Base-by-base conservation (phyloP, 2,797 vertebrate species). In the Garrulus glandarius region DNA sequence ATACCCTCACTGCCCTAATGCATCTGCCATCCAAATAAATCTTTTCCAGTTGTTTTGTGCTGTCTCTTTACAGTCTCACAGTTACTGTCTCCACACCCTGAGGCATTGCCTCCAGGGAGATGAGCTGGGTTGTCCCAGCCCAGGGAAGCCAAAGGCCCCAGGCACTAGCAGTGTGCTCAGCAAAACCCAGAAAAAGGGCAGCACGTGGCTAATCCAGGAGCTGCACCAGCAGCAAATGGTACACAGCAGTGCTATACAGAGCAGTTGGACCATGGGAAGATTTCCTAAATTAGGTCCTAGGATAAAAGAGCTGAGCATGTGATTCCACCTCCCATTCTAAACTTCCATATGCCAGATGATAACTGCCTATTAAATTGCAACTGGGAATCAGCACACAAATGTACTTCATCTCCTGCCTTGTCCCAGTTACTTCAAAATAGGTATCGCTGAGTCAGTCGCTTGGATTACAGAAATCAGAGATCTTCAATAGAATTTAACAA, bases 321-420 rank as follows among this genome's bases (percentile, higher is more conserved):
- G 14, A 98, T 99, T 64, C 98, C 98, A 1, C 98, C 98, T 11
- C 98, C 98, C 14, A 99, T 98, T 91, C 98, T 99, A 83, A 99
- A 98, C 96, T 99, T 99, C 19, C 98, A 98, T 96, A 98, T 99
- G 98, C 99, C 99, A 3, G 99, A 98, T 77, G 69, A 55, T 19
- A 78, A 80, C 30, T 71, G 71, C 89, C 79, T 52, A 47, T 78
- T 71, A 93, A 92, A 87, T 46, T 79, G 76, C 90, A 88, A 87
- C 85, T 86, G 90, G 82, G 85, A 95, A 90, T 86, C 53, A 63
- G 69, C 46, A 96, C 92, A 91, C 52, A 63, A 87, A 85, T 0
- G 5, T 37, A 52, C 56, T 96, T 89, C 89, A 87, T 96, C 89
- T 97, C 75, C 83, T 89, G 87, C 92, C 93, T 97, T 67, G 60